Conservation (phyloP, 1,140 invertebrate genomes). For the Orussus abietinus region DNA sequence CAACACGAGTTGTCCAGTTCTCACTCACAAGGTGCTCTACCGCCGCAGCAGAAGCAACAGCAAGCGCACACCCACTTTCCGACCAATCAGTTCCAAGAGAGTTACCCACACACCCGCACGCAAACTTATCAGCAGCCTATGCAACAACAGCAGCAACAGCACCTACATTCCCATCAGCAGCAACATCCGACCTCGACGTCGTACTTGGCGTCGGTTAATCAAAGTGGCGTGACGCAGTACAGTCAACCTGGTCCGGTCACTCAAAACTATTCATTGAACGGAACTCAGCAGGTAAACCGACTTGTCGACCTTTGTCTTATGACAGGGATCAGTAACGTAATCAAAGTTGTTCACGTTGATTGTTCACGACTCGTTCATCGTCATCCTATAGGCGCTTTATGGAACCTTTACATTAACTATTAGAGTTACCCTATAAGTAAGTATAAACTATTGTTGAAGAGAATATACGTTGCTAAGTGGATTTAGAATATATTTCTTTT, state of each 20-base stretch:
- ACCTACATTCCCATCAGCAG: slow-evolving; percentile 27
- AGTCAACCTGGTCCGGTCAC: slow-evolving; percentile 38
- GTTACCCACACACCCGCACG: slow-evolving; percentile 50
- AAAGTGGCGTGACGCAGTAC: slow-evolving; percentile 44
- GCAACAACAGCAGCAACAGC: slow-evolving; percentile 32
- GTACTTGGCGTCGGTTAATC: slow-evolving; percentile 43
- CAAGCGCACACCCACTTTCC: slow-evolving; percentile 48
- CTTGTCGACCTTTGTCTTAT: too few relatives aligned
- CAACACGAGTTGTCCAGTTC: slow-evolving; percentile 35
- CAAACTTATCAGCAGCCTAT: slow-evolving; percentile 50
- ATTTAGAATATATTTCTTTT: too few relatives aligned
- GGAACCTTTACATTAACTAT: too few relatives aligned
- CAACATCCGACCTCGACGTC: slow-evolving; percentile 41
- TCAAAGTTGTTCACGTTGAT: too few relatives aligned
- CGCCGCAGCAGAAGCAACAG: slow-evolving; percentile 33
- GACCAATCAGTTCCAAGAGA: slow-evolving; percentile 50
- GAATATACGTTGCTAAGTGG: too few relatives aligned
- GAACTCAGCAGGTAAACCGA: slow-evolving; percentile 45
- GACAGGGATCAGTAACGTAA: too few relatives aligned
- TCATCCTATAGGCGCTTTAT: too few relatives aligned
- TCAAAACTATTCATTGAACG: slow-evolving; percentile 45
- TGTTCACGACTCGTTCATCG: too few relatives aligned
- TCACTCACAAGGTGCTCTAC: slow-evolving; percentile 34
- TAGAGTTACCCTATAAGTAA: too few relatives aligned
- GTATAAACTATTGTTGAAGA: too few relatives aligned